Percentiles rank a stretch among this genome's conserved stretches.
phyloP scores from a whole-genome alignment of 2,113 vertebrate genomes.

The Ciconia maguari region DNA sequence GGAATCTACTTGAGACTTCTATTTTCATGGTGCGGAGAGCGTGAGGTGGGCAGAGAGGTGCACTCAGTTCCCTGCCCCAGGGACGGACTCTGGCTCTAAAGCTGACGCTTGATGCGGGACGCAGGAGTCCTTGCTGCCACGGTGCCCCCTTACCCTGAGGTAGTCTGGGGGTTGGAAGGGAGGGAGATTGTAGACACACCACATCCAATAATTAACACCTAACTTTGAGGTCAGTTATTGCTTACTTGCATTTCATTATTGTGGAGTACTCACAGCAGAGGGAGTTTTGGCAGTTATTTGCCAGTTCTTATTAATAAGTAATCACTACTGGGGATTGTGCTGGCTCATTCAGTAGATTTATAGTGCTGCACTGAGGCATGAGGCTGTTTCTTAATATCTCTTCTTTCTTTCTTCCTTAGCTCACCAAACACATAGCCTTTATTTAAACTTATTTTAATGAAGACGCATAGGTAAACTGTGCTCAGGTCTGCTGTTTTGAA shows the following conservation, averaged over 20 bases:
- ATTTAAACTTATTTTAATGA: constrained; percentile 64
- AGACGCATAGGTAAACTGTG: constrained; percentile 35
- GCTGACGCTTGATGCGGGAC: background rate
- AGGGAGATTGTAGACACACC: constrained; percentile 1
- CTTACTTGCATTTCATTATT: constrained; percentile 69
- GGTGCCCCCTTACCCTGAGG: background rate
- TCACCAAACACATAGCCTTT: constrained; percentile 40
- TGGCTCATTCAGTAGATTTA: constrained; percentile 68
- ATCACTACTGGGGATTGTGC: constrained; percentile 63
- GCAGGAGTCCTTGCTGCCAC: background rate
- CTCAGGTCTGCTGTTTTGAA: constrained; percentile 51
- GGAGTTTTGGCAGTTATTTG: constrained; percentile 63
- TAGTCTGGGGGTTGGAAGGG: background rate
- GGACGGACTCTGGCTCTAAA: accelerated
- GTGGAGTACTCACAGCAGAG: constrained; percentile 37
- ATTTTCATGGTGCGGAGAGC: background rate
- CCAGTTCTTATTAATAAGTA: constrained; percentile 70
- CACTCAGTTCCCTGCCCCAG: accelerated
- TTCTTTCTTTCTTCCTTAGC: constrained; percentile 21
- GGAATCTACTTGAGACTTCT: background rate
- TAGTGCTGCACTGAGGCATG: constrained; percentile 63
- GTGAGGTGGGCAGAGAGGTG: background rate
- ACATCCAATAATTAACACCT: constrained; percentile 58
- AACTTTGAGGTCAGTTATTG: constrained; percentile 60
- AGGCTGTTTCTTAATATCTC: constrained; percentile 59